Conservation (phyloP, 2,113 vertebrate genomes). For the Bujurquina vittata region DNA sequence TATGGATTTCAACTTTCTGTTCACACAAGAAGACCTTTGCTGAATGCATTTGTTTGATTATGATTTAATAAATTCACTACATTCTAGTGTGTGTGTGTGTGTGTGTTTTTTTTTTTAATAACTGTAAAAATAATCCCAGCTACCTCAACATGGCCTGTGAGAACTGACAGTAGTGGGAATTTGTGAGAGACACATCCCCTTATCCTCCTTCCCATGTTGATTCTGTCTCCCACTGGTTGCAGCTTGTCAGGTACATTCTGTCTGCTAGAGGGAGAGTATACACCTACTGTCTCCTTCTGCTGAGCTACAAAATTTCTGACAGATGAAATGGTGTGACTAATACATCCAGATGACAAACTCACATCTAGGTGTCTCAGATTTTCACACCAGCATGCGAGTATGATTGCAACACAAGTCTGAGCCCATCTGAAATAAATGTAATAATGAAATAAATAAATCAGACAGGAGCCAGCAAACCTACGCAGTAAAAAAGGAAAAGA, state of each 20-base stretch:
- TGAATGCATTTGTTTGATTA: background rate
- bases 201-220: constrained; percentile 7
- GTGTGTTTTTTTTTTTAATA: background rate
- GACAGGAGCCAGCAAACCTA: background rate
- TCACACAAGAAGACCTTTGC: background rate
- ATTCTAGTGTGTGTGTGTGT: too few relatives aligned
- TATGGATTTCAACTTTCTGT: background rate
- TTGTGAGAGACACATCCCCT: background rate
- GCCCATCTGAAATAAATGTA: background rate
- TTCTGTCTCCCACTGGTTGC: constrained; percentile 45
- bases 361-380: background rate
- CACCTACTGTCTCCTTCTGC: constrained; percentile 47
- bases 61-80: background rate
- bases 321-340: constrained; percentile 18
- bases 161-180: background rate
- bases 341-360: constrained; percentile 7
- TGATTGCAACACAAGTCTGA: background rate
- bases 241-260: constrained; percentile 54
- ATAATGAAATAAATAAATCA: background rate
- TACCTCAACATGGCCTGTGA: background rate
- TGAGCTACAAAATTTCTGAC: constrained; percentile 25
- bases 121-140: background rate
- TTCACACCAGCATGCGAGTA: background rate
- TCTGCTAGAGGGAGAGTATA: constrained; percentile 34
- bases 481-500: background rate